Percentiles rank a stretch among this genome's conserved stretches.
Conservation (phyloP, 2,797 vertebrate species). For the Pterois miles region DNA sequence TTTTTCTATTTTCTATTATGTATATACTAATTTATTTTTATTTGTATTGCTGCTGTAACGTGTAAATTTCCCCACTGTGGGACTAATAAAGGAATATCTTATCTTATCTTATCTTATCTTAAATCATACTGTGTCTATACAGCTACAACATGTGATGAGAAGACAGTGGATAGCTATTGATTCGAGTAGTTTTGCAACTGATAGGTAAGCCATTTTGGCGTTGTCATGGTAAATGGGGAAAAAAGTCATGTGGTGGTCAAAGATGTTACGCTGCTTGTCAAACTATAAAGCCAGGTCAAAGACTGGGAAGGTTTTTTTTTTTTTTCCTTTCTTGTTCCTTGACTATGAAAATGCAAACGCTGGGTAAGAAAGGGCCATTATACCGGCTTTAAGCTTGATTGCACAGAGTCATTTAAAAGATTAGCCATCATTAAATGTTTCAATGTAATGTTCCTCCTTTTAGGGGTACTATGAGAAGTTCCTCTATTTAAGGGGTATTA, state of each 20-base stretch:
- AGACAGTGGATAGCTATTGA: background rate
- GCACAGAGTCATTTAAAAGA: slow-evolving; percentile 67
- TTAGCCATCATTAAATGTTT: slow-evolving; percentile 71
- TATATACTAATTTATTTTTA: no score
- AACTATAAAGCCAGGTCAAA: slow-evolving; percentile 24
- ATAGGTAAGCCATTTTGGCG: slow-evolving; percentile 9
- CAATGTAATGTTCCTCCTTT: slow-evolving; percentile 58
- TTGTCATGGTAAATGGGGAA: slow-evolving; percentile 17
- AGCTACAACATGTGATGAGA: slow-evolving; percentile 2
- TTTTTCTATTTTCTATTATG: no score
- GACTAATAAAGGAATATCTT: no score
- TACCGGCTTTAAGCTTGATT: slow-evolving; percentile 69
- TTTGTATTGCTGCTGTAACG: no score
- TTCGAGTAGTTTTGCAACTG: slow-evolving; percentile 5
- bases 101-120: no score
- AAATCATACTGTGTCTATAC: background rate
- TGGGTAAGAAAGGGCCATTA: slow-evolving; percentile 57
- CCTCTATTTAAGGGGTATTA: slow-evolving; percentile 51
- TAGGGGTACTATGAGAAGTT: slow-evolving; percentile 37
- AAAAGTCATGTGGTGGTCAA: slow-evolving; percentile 30
- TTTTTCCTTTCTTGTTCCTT: slow-evolving; percentile 1
- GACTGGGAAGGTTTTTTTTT: slow-evolving; percentile 11
- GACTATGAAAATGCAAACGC: slow-evolving; percentile 43
- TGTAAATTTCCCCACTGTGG: no score
- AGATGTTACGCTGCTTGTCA: slow-evolving; percentile 31